Percentiles rank a stretch among this genome's conserved stretches.
Conservation (phyloP, 2,888 invertebrate species). For the Drosophila mulleri region DNA sequence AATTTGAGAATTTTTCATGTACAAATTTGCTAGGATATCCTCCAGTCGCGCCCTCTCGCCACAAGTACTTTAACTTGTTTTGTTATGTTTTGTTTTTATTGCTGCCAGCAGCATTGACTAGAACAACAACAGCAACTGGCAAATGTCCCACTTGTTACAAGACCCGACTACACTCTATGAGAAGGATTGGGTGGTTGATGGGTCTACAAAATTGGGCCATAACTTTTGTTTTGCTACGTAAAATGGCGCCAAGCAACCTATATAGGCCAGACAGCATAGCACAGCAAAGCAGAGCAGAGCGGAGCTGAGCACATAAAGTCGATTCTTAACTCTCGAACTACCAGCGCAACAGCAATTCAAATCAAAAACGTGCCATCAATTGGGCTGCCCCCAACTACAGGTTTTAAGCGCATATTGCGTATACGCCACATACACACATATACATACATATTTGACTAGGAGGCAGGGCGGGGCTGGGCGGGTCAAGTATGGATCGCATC, state of each 20-base stretch:
- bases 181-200: slow-evolving; percentile 22
- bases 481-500: slow-evolving; percentile 62
- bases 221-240: slow-evolving; percentile 79
- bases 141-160: slow-evolving; percentile 80
- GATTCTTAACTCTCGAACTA: slow-evolving; percentile 43
- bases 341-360: slow-evolving; percentile 61
- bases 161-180: slow-evolving; percentile 26
- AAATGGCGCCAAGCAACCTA: slow-evolving; percentile 80
- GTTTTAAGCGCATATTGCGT: slow-evolving; percentile 32
- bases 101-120: slow-evolving; percentile 70
- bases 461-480: not conserved
- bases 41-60: not conserved
- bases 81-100: slow-evolving; percentile 66
- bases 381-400: slow-evolving; percentile 10
- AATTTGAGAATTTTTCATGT: not conserved
- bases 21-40: not conserved
- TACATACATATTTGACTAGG: no score
- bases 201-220: slow-evolving; percentile 74
- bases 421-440: slow-evolving; percentile 22
- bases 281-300: not conserved
- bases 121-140: slow-evolving; percentile 70
- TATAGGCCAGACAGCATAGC: slow-evolving; percentile 71
- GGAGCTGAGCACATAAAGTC: slow-evolving; percentile 45
- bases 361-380: slow-evolving; percentile 71
- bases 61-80: slow-evolving; percentile 4